Evolutionary conservation across 1,140 invertebrate genomes (phyloP).

Genomic region (Aphis craccivora): DNA sequence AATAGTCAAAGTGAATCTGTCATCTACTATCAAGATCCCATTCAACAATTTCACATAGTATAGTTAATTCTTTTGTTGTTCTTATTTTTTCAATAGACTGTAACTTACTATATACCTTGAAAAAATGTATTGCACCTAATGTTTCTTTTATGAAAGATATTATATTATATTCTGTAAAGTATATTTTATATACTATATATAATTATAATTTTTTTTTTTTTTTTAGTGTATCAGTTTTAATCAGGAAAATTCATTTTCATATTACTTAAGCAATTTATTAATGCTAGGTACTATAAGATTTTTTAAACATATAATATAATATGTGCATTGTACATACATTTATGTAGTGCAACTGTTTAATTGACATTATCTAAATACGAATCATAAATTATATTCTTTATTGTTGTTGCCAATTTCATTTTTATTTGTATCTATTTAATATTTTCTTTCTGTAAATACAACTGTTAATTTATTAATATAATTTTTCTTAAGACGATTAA

Average conservation of each 20-base stretch:
- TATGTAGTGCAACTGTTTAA: not conserved
- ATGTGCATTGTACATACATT: not conserved
- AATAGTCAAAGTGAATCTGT: slow-evolving; percentile 45
- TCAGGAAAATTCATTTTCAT: not conserved
- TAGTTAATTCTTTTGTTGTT: slow-evolving; percentile 41
- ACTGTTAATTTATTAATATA: not conserved
- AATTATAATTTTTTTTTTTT: not conserved
- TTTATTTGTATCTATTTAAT: not conserved
- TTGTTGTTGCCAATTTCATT: too few relatives aligned
- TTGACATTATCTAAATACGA: too few relatives aligned
- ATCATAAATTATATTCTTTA: too few relatives aligned
- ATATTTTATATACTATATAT: not conserved
- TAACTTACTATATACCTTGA: not conserved
- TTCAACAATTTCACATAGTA: slow-evolving; percentile 60
- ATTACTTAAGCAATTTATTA: not conserved
- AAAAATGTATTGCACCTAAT: not conserved
- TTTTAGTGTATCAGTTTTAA: not conserved
- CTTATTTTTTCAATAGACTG: not conserved
- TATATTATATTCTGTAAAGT: not conserved
- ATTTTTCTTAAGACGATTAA: not conserved
- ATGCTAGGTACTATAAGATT: not conserved
- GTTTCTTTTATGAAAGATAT: not conserved
- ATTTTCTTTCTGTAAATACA: not conserved
- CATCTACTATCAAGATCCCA: slow-evolving; percentile 59
- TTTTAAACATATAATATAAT: not conserved